A percentile compares a stretch with the other conserved stretches of the same genome.
phyloP scores from a whole-genome alignment of 2,888 invertebrate species.

The Archips xylosteana region DNA sequence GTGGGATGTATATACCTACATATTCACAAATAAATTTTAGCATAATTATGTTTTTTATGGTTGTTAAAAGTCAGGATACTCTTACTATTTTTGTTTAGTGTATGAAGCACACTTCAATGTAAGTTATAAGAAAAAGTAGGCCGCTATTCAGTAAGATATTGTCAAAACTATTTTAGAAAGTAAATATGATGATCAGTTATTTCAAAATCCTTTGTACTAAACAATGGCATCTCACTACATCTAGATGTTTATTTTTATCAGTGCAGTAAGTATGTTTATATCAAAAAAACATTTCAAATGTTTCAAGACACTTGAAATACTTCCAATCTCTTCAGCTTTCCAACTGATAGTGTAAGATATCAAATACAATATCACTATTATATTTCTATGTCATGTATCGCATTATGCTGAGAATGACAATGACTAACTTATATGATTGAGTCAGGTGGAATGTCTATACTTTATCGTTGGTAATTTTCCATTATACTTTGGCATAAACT shows the following conservation, averaged over 20 bases:
- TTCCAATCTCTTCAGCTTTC: conserved; percentile 9
- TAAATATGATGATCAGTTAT: too few species aligned
- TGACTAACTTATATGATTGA: background rate
- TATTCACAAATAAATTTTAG: too few species aligned
- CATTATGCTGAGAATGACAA: background rate
- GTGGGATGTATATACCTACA: too few species aligned
- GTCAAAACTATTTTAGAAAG: too few species aligned
- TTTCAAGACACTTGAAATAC: background rate
- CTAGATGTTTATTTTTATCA: background rate
- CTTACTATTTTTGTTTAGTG: too few species aligned
- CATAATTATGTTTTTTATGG: too few species aligned
- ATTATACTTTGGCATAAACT: background rate
- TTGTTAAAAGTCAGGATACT: too few species aligned
- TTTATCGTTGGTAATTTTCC: background rate
- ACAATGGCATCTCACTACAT: too few species aligned
- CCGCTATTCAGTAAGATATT: too few species aligned
- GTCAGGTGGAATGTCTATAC: background rate
- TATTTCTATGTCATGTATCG: background rate
- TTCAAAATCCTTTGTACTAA: too few species aligned
- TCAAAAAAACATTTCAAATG: background rate
- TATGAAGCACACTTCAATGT: too few species aligned
- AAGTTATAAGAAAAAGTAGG: too few species aligned
- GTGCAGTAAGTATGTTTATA: background rate
- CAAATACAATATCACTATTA: background rate
- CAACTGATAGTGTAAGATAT: background rate